Evolutionary conservation across 1,140 invertebrate genomes (phyloP), one percentile per base, ranked within the genome.

Genomic region (Megathymus violae): DNA sequence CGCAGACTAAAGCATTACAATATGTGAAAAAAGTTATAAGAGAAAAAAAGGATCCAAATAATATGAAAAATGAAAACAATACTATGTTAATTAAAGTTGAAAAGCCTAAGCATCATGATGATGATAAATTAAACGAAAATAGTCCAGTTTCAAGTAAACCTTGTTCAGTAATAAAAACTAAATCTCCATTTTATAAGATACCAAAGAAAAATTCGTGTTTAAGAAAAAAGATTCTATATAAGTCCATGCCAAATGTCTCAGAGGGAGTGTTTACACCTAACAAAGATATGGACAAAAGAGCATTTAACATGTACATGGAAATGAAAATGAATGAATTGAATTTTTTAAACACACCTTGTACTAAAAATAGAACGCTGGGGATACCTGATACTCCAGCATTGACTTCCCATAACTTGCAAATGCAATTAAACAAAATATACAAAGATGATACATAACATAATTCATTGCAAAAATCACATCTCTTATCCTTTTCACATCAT

Each of bases 271-370:
- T 60, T n/a, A 74, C 83, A 34, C 83, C 78, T n/a, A 63, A 62
- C 4, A 75, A 75, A 61, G 67, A 71, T 19, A 67, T 69, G 50
- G 70, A 74, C 10, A 65, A 73, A 36, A 74, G 61, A 71, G 85
- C 83, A 17, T 31, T 84, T 3, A 72, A 70, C 46, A 80, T 88
- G 71, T 88, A 90, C 41, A 79, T 90, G 83, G 69, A 82, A 46
- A 85, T 90, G 71, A 90, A 89, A 62, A 85, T 84, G 65, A 90
- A 87, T 50, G 67, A 84, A n/a, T 81, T 89, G 76, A 80, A 78
- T 41, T 90, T 89, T 60, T 62, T 90, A 11, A 85, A 74, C 50
- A 89, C 88, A 5, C 88, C 88, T 76, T 34, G 64, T 66, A 7
- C 80, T 83, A 59, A 34, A 68, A 40, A 41, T 4, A 60, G 48